Percentiles rank a stretch among this genome's conserved stretches.
Evolutionary conservation across 2,113 vertebrate genomes (phyloP).

Genomic region (Grammomys surdaster): DNA sequence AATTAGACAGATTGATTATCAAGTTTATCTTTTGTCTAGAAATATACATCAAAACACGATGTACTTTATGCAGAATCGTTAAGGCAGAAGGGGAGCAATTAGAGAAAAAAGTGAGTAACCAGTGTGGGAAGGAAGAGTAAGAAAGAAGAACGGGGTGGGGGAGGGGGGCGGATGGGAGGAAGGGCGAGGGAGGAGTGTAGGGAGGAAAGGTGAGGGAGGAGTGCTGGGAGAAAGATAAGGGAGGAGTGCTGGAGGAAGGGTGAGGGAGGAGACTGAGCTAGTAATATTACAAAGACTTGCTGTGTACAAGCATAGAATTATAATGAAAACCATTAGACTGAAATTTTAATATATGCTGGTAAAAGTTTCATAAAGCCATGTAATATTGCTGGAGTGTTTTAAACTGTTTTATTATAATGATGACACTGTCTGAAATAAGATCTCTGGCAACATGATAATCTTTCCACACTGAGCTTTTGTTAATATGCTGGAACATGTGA

Average conservation of each 20-base stretch:
- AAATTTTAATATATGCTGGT: background rate
- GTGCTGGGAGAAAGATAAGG: background rate
- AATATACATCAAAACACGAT: background rate
- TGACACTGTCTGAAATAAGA: constrained; percentile 15
- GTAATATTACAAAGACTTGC: background rate
- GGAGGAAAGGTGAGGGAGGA: background rate
- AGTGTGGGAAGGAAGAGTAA: background rate
- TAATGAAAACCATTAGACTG: background rate
- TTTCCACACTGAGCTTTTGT: constrained; percentile 8
- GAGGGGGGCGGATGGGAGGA: background rate
- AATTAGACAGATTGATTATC: background rate
- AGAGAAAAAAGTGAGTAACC: background rate
- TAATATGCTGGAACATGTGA: background rate
- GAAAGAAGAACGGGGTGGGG: background rate
- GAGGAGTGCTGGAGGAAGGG: background rate
- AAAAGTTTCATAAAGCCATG: background rate
- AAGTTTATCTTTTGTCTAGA: background rate
- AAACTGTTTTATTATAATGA: background rate
- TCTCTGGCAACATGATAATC: background rate
- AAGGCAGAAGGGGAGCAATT: too few relatives aligned
- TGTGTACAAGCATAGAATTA: background rate
- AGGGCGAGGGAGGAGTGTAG: background rate
- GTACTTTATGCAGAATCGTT: background rate
- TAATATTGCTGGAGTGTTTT: background rate
- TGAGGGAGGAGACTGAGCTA: too few relatives aligned